Base-by-base conservation (phyloP, 2,797 vertebrate genomes). In the Sebastes itinus region DNA sequence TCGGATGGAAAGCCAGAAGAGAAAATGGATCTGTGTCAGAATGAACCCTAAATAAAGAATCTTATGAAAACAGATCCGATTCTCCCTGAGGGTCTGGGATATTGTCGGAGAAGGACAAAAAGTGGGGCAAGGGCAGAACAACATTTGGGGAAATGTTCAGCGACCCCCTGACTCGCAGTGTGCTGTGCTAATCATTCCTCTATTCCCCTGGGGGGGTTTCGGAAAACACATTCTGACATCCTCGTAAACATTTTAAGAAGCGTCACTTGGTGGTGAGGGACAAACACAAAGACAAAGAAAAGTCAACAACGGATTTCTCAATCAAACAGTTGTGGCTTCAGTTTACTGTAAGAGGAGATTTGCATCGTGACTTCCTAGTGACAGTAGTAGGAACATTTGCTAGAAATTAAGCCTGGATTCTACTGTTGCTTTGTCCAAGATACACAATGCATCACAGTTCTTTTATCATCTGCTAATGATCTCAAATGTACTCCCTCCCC, bases 201-300 rank as follows among this genome's bases (percentile, higher is more conserved):
- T 75, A 20, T 74, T 66, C 79, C 90, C 82, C 42, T 0, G 20
- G 58, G 82, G 60, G 83, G 73, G 35, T 10, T 85, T 81, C 6
- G 75, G 77, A 84, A 81, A 89, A 90, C 88, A 89, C 85, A 83
- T 89, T 89, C 82, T 89, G 87, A 94, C 88, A 90, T 93, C 87
- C 92, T 93, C 55, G 56, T 93, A 94, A 95, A 94, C 89, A 88
- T 86, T 91, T 89, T 79, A 87, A 92, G 82, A 87, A 89, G 91
- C 33, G 77, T 90, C 87, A 88, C 78, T 86, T 23, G 49, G 46
- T 67, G 70, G 65, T 28, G 67, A 75, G 58, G 56, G 77, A 83
- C 89, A 85, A 88, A 91, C 75, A 85, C 81, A 58, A 74, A 78
- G 78, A 79, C 59, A 13, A 54, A 82, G 68, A 78, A 32, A 56